These are phyloP conservation scores for Cantharis rufa DNA, from an alignment of 2,888 invertebrate genomes.

Conservation along the genomic window DNA sequence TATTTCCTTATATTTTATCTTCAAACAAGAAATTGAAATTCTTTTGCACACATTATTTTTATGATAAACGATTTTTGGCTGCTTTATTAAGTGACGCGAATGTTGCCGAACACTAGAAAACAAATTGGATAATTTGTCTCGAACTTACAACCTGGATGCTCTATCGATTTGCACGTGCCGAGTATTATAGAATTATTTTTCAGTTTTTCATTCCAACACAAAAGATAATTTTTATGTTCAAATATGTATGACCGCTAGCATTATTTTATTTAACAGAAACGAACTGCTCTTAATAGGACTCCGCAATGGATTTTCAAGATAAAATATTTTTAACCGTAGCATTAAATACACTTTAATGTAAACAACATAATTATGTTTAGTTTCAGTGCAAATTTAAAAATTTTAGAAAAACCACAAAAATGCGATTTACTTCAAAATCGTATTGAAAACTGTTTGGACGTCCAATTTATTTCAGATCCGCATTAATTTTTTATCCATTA, in stretches of 20 bases:
- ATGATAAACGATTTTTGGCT: constrained; percentile 41
- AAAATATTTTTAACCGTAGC: no score
- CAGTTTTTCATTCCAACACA: neutral
- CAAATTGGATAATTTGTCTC: constrained; percentile 52
- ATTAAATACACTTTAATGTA: no score
- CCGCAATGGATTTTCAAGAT: no score
- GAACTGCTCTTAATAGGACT: no score
- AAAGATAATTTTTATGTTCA: neutral
- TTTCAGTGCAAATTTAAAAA: no score
- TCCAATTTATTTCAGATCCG: no score
- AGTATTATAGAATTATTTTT: constrained; percentile 25
- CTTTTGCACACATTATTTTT: constrained; percentile 44
- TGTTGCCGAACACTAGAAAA: constrained; percentile 47
- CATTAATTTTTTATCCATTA: no score
- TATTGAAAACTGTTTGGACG: no score
- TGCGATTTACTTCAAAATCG: no score
- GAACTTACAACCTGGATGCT: constrained; percentile 32
- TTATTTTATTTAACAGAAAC: no score
- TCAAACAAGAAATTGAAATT: constrained; percentile 42
- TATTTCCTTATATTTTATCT: constrained; percentile 31
- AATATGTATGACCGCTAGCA: neutral
- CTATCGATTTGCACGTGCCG: constrained; percentile 24
- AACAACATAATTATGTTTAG: no score
- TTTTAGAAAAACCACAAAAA: no score
- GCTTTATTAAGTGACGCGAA: constrained; percentile 49